Evolutionary conservation across 2,113 vertebrate species (phyloP).

Genomic region (Cisticola juncidis): DNA sequence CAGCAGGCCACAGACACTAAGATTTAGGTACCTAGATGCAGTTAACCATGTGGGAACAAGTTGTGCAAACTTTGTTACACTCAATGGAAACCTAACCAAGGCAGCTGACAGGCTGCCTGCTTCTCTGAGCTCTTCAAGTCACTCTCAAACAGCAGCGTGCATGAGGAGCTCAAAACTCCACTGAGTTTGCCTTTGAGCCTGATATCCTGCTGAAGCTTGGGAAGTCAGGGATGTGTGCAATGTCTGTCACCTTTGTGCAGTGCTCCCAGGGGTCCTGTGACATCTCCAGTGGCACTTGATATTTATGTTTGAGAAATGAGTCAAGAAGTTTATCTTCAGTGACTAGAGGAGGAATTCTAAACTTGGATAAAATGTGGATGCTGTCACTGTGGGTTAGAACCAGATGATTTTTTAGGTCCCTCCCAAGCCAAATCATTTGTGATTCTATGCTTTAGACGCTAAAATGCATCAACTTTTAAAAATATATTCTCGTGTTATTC

Average conservation of each 20-base stretch:
- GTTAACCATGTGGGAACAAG: neutral
- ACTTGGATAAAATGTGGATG: neutral
- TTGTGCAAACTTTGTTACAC: neutral
- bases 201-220: neutral
- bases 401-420: neutral
- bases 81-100: accelerated
- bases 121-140: neutral
- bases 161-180: neutral
- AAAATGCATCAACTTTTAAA: neutral
- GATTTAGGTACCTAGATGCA: neutral
- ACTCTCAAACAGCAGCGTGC: neutral
- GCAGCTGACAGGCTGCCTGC: neutral
- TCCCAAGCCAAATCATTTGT: neutral
- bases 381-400: neutral
- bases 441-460: neutral
- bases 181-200: neutral
- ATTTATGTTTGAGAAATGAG: neutral
- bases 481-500: neutral
- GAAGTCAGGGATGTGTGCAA: neutral
- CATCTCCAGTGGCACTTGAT: no score
- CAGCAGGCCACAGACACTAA: neutral
- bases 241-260: neutral
- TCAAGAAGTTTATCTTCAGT: neutral
- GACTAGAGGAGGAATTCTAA: neutral
- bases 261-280: neutral